Evolutionary conservation across 2,888 invertebrate genomes (phyloP).

Genomic region (Drosophila macrospina): DNA sequence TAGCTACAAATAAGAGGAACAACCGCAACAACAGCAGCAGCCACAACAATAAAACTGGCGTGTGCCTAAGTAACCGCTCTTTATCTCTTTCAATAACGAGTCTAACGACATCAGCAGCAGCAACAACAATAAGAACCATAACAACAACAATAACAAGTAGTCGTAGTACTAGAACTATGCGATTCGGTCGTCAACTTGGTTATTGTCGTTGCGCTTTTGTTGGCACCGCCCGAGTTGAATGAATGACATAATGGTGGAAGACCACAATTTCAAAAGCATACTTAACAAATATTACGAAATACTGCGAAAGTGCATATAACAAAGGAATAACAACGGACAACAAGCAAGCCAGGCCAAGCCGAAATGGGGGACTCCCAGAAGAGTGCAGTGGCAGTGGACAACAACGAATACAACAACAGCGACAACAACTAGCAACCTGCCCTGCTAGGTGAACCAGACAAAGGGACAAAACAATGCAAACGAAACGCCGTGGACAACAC

Average conservation of each 20-base stretch:
- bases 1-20: constrained; percentile 61
- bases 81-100: constrained; percentile 81
- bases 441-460: constrained; percentile 67
- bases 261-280: constrained; percentile 80
- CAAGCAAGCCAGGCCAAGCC: constrained; percentile 1
- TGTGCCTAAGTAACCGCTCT: constrained; percentile 81
- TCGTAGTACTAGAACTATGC: constrained; percentile 55
- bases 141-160: constrained; percentile 25
- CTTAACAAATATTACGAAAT: constrained; percentile 79
- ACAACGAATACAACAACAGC: constrained; percentile 33
- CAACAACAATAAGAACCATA: constrained; percentile 8
- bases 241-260: constrained; percentile 81
- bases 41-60: constrained; percentile 64
- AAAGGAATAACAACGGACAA: constrained; percentile 72
- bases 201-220: constrained; percentile 44
- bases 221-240: constrained; percentile 60
- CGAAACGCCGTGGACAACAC: constrained; percentile 62
- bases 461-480: constrained; percentile 70
- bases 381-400: constrained; percentile 50
- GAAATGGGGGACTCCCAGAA: neutral
- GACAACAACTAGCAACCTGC: constrained; percentile 23
- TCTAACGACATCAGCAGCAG: constrained; percentile 56
- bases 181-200: constrained; percentile 52
- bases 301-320: constrained; percentile 79
- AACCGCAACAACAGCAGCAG: constrained; percentile 1